Evolutionary conservation across 1,140 invertebrate species (phyloP), one percentile per base, ranked within the genome.

Genomic region (Drosophila virilis): DNA sequence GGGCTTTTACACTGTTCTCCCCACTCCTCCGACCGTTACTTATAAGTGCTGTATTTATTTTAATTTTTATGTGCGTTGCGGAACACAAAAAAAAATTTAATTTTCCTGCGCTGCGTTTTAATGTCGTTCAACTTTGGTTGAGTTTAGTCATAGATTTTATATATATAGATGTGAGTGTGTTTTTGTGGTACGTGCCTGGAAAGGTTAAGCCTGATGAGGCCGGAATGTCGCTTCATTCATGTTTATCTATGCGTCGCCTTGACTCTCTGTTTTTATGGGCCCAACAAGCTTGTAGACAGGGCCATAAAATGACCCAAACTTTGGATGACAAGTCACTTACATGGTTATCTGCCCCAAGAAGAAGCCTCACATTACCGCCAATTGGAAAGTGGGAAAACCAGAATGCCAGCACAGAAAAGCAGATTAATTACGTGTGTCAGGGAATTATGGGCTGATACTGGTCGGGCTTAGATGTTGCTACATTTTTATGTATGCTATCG

Each of bases 261-360:
- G 65, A 15, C 59, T 45, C 54, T 42, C 43, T 32, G 22, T 58
- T 74, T 83, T 82, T 82, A 74, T 82, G 72, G 52, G 64, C 13
- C 42, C 59, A 66, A 80, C 66, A 76, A 52, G 65, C 65, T 45
- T 57, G 79, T 72, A 69, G 59, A 65, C 67, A 70, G 75, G 73
- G 68, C 77, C 69, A 82, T 85, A 78, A 85, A 86, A 78, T 86
- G 82, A 88, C 82, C 82, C 68, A 38, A 78, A 67, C 88, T 78
- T 85, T 82, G 78, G 88, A 88, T 86, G 83, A 86, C 79, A 86
- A 88, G 71, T 86, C 79, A 82, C 83, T 82, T 88, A 83, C 79
- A 73, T 54, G 66, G 57, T 65, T 72, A 65, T 65, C 61, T 65
- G 3, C 33, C 57, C 50, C n/a, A n/a, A n/a, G 15, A 67, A 43